Conservation (phyloP, 2,113 vertebrate genomes). For the Pterophyllum scalare region DNA sequence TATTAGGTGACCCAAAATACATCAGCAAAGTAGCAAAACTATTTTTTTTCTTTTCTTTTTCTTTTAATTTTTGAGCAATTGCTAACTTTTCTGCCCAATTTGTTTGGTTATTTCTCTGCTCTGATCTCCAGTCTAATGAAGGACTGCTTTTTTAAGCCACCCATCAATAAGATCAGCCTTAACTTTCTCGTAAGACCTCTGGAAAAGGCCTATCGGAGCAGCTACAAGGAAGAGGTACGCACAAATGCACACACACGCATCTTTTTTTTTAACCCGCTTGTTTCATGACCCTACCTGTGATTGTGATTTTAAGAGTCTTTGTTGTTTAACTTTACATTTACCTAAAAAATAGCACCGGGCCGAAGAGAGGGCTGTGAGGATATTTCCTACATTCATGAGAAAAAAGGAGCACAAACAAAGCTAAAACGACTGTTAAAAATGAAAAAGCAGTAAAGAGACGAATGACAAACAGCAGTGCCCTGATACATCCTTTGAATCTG, state of each 20-base stretch:
- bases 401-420: not conserved
- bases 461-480: slow-evolving; percentile 1
- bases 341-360: not conserved
- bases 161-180: slow-evolving; percentile 96
- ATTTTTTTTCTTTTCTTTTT: not conserved
- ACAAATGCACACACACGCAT: slow-evolving; percentile 1
- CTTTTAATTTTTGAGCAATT: not conserved
- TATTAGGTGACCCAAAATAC: not conserved
- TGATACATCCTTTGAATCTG: not conserved
- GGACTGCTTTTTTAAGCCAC: slow-evolving; percentile 98
- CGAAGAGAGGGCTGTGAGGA: not conserved
- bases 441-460: not conserved
- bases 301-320: not conserved
- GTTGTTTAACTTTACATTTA: not conserved
- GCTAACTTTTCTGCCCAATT: not conserved
- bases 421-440: not conserved
- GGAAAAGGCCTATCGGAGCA: slow-evolving; percentile 90
- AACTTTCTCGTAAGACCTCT: slow-evolving; percentile 92
- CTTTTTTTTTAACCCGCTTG: not conserved
- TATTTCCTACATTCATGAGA: not conserved
- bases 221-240: slow-evolving; percentile 93
- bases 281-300: not conserved
- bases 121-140: slow-evolving; percentile 92
- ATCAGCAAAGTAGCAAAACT: not conserved
- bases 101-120: not conserved